Evolutionary conservation across 2,888 invertebrate genomes (phyloP).

Genomic region (Idaea aversata): DNA sequence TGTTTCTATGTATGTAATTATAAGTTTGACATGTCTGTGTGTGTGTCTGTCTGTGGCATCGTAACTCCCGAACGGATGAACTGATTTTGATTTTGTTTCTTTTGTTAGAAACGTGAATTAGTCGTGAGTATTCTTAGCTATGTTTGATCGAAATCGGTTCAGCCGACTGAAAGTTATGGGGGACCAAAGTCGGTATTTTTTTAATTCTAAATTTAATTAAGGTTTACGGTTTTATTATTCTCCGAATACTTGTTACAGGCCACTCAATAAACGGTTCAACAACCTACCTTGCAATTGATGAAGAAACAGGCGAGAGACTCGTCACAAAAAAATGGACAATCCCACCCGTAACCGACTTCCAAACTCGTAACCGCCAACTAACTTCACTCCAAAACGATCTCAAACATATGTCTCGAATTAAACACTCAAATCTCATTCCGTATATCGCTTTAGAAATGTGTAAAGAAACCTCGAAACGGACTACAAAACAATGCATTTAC

Average conservation of each 20-base stretch:
- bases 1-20: no score
- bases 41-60: no score
- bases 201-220: no score
- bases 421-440: conserved; percentile 86
- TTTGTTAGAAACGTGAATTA: no score
- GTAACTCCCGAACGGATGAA: no score
- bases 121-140: no score
- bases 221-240: no score
- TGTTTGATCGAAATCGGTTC: no score
- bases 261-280: conserved; percentile 87
- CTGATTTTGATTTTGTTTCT: no score
- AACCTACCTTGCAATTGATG: conserved; percentile 88
- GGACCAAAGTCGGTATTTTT: no score
- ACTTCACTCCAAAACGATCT: conserved; percentile 89
- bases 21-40: no score
- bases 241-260: conserved; percentile 60
- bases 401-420: conserved; percentile 83
- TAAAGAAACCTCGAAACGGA: conserved; percentile 75
- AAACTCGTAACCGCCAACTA: conserved; percentile 79
- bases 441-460: conserved; percentile 87
- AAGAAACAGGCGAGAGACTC: conserved; percentile 84
- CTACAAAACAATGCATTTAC: conserved; percentile 78
- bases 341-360: conserved; percentile 58
- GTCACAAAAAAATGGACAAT: conserved; percentile 89
- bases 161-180: no score